These are phyloP conservation scores for Meandrina meandrites DNA, from an alignment of 92 coral and sea anemone genomes.

Conservation along the genomic window DNA sequence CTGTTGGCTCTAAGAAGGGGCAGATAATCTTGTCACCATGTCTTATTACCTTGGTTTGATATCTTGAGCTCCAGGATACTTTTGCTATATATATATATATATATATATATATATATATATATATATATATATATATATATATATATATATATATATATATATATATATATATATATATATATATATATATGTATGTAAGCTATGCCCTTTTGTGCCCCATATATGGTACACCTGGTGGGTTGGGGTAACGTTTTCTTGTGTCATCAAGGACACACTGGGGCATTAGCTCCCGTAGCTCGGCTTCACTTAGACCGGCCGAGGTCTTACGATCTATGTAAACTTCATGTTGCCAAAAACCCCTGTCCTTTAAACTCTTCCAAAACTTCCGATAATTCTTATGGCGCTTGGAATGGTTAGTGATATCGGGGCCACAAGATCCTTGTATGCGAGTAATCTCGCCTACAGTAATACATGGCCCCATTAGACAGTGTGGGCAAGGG, in stretches of 20 bases:
- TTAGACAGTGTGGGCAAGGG: conserved; percentile 24
- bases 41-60: no score
- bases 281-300: conserved; percentile 9
- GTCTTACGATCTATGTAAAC: conserved; percentile 1
- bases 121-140: no score
- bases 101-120: no score
- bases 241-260: conserved; percentile 31
- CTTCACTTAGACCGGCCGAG: conserved; percentile 17
- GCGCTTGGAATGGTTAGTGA: conserved; percentile 5
- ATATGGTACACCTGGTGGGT: conserved; percentile 18
- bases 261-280: conserved; percentile 40
- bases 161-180: no score
- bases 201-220: conserved; percentile 25
- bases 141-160: no score
- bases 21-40: no score
- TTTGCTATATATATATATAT: no score
- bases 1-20: no score
- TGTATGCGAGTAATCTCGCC: conserved; percentile 10
- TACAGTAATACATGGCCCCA: conserved; percentile 35
- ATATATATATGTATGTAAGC: no score
- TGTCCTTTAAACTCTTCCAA: conserved; percentile 29
- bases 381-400: conserved; percentile 5
- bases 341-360: conserved; percentile 27
- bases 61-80: no score
- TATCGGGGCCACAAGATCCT: conserved; percentile 26